Evolutionary conservation across 2,888 invertebrate species (phyloP), one percentile per base, ranked within the genome.

Genomic region (Agrypnus murinus): DNA sequence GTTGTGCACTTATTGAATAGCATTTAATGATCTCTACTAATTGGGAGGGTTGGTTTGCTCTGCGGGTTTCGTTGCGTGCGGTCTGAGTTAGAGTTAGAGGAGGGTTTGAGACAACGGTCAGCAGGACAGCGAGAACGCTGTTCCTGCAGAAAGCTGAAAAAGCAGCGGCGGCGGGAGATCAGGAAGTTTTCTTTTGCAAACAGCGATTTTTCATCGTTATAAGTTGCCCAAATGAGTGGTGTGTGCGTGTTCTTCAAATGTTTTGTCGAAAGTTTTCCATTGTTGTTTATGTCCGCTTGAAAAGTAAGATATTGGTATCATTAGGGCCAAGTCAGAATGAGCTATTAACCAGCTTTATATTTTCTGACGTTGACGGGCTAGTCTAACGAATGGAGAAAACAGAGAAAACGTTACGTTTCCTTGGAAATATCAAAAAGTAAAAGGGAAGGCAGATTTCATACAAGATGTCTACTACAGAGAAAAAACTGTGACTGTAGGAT

Each of bases 1-100:
- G 50, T 74, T 75, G 76, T 77, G 70, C 74, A 73, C 73, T 74
- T 75, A 75, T 74, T 80, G 78, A 80, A 80, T 80, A 75, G 77
- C 72, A 72, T 77, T 79, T 79, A 80, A 80, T 79, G 80, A 79
- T 73, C 65, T 76, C 65, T 65, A 57, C 73, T 79, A 79, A 79
- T 79, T 79, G 77, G 67, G 48, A 17, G 69, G 66, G 63, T 65
- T 58, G 64, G 65, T 66, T 60, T 63, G 57, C 60, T 50, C 60
- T 63, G 43, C 17, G 69, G 50, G 14, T 53, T 55, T 60, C 53
- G 45, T 62, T 32, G 68, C 50, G 63, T 57, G 58, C 53, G 36
- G 53, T 45, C 59, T 62, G 57, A 50, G n/a, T n/a, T n/a, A n/a
- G 25, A 25, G 5, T 19, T 32, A 14, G 34, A 53, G 38, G 40